These are phyloP conservation scores for Agrilus planipennis DNA, from an alignment of 1,140 invertebrate species.

Conservation along the genomic window DNA sequence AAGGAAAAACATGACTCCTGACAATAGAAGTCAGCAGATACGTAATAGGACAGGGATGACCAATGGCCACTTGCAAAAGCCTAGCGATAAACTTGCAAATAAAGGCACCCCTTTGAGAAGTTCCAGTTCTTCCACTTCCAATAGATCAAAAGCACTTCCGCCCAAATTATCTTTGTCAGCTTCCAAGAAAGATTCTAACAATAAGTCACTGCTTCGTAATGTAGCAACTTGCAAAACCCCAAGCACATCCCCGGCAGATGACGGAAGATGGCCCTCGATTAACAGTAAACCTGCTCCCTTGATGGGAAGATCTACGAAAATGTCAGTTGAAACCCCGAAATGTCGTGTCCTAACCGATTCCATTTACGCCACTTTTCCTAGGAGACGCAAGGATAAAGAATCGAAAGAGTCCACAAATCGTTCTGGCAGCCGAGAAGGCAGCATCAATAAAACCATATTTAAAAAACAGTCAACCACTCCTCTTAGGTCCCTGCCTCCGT, in stretches of 20 bases:
- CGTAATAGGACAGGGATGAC: slow-evolving; percentile 38
- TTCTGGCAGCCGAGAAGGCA: slow-evolving; percentile 30
- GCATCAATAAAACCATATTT: slow-evolving; percentile 15
- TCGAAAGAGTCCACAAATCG: slow-evolving; percentile 33
- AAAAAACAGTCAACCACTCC: slow-evolving; percentile 30
- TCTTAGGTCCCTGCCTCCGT: slow-evolving; percentile 41
- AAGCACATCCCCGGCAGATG: slow-evolving; percentile 49
- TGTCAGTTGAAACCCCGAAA: slow-evolving; percentile 10
- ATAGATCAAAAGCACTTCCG: slow-evolving; percentile 15
- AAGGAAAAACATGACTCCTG: slow-evolving; percentile 32
- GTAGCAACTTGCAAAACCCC: slow-evolving; percentile 18
- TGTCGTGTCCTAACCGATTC: slow-evolving; percentile 16
- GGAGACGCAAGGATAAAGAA: slow-evolving; percentile 46
- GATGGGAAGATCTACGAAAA: slow-evolving; percentile 25
- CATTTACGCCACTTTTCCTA: slow-evolving; percentile 60
- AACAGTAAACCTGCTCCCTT: slow-evolving; percentile 26
- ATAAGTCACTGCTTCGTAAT: slow-evolving; percentile 11
- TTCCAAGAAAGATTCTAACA: slow-evolving; percentile 18
- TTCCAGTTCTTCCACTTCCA: slow-evolving; percentile 10
- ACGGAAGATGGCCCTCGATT: slow-evolving; percentile 50
- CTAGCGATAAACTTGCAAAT: slow-evolving; percentile 19
- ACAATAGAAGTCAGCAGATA: slow-evolving; percentile 13
- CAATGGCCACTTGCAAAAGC: slow-evolving; percentile 39
- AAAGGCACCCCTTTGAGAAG: slow-evolving; percentile 11
- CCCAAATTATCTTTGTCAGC: slow-evolving; percentile 16